A percentile compares a stretch with the other conserved stretches of the same genome.
Conservation (phyloP, 2,113 vertebrate genomes). For the Scomber colias region DNA sequence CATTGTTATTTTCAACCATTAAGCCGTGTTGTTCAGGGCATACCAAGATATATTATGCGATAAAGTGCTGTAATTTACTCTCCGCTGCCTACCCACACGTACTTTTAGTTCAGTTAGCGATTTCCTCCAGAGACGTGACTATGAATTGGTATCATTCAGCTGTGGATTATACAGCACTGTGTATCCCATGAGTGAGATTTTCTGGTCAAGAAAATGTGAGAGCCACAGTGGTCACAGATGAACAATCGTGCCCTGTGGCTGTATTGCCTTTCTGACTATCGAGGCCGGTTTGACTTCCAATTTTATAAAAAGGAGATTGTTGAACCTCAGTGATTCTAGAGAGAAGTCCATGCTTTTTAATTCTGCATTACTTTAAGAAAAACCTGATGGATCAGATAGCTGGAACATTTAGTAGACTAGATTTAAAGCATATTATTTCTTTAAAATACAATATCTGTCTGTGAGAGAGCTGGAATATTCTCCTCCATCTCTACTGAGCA, state of each 20-base stretch:
- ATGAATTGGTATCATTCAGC: constrained; percentile 16
- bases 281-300: neutral
- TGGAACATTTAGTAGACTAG: neutral
- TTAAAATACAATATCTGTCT: neutral
- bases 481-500: neutral
- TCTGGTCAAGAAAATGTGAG: constrained; percentile 38
- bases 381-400: neutral
- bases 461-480: neutral
- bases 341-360: neutral
- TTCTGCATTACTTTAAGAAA: neutral
- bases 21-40: constrained; percentile 24
- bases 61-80: constrained; percentile 61
- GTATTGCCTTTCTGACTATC: neutral
- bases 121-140: constrained; percentile 34
- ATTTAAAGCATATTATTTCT: neutral
- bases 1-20: constrained; percentile 49
- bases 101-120: constrained; percentile 37
- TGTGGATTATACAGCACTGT: constrained; percentile 14
- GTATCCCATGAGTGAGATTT: constrained; percentile 38
- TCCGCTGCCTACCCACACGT: constrained; percentile 33
- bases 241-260: constrained; percentile 8
- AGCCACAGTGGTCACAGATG: neutral
- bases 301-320: constrained; percentile 7
- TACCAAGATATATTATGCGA: constrained; percentile 51
- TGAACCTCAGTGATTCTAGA: neutral